These are phyloP conservation scores for Trichacis sp. DNA, from an alignment of 2,888 invertebrate genomes.

Conservation along the genomic window DNA sequence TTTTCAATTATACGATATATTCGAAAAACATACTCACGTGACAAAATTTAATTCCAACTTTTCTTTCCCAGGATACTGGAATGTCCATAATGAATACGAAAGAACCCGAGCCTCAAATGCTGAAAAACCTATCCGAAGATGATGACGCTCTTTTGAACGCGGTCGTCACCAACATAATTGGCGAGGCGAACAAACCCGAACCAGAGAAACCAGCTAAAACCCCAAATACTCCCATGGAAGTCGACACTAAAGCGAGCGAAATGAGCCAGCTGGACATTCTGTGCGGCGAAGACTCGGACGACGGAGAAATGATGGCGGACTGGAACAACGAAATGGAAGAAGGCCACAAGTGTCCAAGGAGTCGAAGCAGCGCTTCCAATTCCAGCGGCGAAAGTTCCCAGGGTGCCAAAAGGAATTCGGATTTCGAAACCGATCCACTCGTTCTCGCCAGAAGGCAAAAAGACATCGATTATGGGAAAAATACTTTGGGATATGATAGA, in stretches of 20 bases:
- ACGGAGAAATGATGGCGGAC: slow-evolving; percentile 23
- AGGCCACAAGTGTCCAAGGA: slow-evolving; percentile 52
- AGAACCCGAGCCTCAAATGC: slow-evolving; percentile 18
- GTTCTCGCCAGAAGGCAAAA: slow-evolving; percentile 86
- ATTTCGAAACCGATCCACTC: slow-evolving; percentile 79
- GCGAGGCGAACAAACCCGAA: slow-evolving; percentile 8
- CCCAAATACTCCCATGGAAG: slow-evolving; percentile 18
- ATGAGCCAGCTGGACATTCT: slow-evolving; percentile 13
- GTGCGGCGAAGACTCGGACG: slow-evolving; percentile 25
- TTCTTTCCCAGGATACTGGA: neutral
- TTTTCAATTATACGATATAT: no score
- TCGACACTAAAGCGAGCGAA: slow-evolving; percentile 7
- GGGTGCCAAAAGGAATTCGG: slow-evolving; percentile 52
- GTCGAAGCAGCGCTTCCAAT: slow-evolving; percentile 60
- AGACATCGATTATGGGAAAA: slow-evolving; percentile 95
- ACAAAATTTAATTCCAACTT: no score
- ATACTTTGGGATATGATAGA: slow-evolving; percentile 87
- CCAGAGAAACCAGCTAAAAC: slow-evolving; percentile 15
- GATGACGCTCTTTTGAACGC: slow-evolving; percentile 37
- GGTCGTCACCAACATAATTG: slow-evolving; percentile 36
- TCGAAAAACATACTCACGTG: no score
- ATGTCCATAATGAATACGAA: slow-evolving; percentile 24
- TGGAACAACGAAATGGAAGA: slow-evolving; percentile 16
- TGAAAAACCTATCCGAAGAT: slow-evolving; percentile 29
- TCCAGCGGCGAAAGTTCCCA: slow-evolving; percentile 58